phyloP scores from a whole-genome alignment of 2,797 vertebrate species.

The Leuciscus waleckii region DNA sequence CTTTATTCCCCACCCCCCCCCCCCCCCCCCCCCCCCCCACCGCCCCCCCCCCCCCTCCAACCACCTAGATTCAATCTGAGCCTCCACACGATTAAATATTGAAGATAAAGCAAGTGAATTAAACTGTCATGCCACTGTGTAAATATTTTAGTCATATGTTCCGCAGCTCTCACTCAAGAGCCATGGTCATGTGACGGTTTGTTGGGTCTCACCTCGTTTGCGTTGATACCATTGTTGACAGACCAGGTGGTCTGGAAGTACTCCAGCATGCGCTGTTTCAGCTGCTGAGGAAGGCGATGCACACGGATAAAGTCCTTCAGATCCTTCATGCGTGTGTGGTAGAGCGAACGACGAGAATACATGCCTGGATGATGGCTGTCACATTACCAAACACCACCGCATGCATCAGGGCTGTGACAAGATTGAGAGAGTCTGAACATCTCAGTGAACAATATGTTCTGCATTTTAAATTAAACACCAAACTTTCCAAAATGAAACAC shows the following conservation, averaged over 20 bases:
- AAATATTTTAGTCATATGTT: slow-evolving; percentile 4
- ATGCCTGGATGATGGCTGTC: slow-evolving; percentile 97
- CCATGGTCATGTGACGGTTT: not conserved
- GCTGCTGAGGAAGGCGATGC: slow-evolving; percentile 90
- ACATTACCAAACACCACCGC: slow-evolving; percentile 96
- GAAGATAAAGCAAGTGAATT: not conserved
- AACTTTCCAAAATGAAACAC: slow-evolving; percentile 4
- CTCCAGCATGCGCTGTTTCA: slow-evolving; percentile 95
- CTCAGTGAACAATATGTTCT: slow-evolving; percentile 32
- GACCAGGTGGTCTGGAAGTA: slow-evolving; percentile 98
- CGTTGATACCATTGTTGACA: slow-evolving; percentile 94
- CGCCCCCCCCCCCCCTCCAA: too few relatives aligned
- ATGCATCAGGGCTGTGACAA: slow-evolving; percentile 90
- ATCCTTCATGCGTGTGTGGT: slow-evolving; percentile 95
- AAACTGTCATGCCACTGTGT: not conserved
- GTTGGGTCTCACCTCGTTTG: slow-evolving; percentile 85
- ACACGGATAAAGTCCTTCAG: slow-evolving; percentile 95
- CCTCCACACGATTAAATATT: not conserved
- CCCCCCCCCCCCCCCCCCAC: too few relatives aligned
- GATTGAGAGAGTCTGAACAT: slow-evolving; percentile 1
- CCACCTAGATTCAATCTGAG: not conserved
- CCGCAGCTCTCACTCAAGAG: not conserved
- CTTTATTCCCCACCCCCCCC: not conserved
- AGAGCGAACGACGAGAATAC: slow-evolving; percentile 94
- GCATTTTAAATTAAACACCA: not conserved